Base-by-base conservation (phyloP, 2,113 vertebrate species). In the Macrotus californicus region DNA sequence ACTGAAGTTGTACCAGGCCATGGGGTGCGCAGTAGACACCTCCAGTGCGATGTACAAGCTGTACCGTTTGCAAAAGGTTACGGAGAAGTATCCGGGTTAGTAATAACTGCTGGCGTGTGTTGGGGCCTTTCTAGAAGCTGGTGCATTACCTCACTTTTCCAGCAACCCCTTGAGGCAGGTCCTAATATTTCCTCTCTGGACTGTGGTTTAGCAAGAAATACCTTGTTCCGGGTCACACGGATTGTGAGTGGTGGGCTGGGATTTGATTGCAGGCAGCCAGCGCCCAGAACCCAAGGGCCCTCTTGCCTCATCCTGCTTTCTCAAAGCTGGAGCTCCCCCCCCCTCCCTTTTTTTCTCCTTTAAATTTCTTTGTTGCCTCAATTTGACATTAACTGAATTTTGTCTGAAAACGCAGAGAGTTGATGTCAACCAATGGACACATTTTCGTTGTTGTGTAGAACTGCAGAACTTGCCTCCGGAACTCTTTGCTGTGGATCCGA, bases 401-500 rank as follows among this genome's bases (percentile, higher is more conserved):
- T 93, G n/a, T 86, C 54, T 79, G 67, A 88, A 92, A 93, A 59
- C 70, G 36, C 41, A 50, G 67, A 82, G 59, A 21, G 56, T 72
- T 86, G 15, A 59, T 88, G 61, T 59, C 93, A 54, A 87, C 52
- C 67, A 56, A 34, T 94, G 61, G 72, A 9, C 85, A 18, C 19
- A 18, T 94, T 89, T 82, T 93, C 67, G 80, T 95, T 69, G 18
- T 59, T 76, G 67, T 95, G 41, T 80, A 99, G 99, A 99, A 95
- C 97, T 99, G 93, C 98, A 97, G 76, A 98, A 98, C 69, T 93
- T 99, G 90, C 99, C 99, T 80, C 98, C 18, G 92, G 99, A 99
- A 90, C 95, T 99, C 50, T 99, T 99, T 96, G 99, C 99, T 31
- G 97, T 96, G 72, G 99, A 99, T 97, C 99, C 99, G 73, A 98